These are phyloP conservation scores for Imbricaverruca yamaguchii DNA, from an alignment of 2,888 invertebrate genomes.

Conservation along the genomic window DNA sequence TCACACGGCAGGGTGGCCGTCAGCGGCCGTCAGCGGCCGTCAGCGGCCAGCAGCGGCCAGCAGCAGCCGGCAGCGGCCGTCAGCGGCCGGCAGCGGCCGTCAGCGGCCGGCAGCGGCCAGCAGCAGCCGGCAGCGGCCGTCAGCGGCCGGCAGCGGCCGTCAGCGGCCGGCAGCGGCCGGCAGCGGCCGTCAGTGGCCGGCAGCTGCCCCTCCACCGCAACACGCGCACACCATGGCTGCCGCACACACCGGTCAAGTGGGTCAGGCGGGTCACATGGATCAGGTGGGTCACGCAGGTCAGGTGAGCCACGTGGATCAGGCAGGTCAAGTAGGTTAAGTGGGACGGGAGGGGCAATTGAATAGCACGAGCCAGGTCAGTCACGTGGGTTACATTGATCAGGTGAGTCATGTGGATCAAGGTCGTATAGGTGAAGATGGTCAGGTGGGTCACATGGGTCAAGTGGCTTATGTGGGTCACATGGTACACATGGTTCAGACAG, in stretches of 20 bases:
- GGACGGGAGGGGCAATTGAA: too few species aligned
- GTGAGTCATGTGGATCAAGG: too few species aligned
- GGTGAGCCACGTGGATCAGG: too few species aligned
- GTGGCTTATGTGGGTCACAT: too few species aligned
- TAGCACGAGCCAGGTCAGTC: too few species aligned
- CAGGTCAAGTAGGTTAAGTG: too few species aligned
- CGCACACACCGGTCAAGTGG: background rate
- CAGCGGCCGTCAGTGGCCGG: background rate
- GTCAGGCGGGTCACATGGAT: background rate
- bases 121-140: background rate
- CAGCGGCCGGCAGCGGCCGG: background rate
- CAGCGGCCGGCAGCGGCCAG: background rate
- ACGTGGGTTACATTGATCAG: too few species aligned
- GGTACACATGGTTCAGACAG: too few species aligned
- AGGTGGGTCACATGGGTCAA: too few species aligned
- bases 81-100: background rate
- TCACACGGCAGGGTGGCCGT: background rate
- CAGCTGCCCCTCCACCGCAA: too few species aligned
- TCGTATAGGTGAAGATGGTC: too few species aligned
- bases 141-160: background rate
- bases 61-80: background rate
- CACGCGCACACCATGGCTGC: background rate
- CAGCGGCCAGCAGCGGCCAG: background rate
- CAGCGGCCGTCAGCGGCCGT: background rate
- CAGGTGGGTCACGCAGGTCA: too few species aligned